Evolutionary conservation across 2,888 invertebrate genomes (phyloP), one percentile per base, ranked within the genome.

Genomic region (Pogonocherus hispidulus): DNA sequence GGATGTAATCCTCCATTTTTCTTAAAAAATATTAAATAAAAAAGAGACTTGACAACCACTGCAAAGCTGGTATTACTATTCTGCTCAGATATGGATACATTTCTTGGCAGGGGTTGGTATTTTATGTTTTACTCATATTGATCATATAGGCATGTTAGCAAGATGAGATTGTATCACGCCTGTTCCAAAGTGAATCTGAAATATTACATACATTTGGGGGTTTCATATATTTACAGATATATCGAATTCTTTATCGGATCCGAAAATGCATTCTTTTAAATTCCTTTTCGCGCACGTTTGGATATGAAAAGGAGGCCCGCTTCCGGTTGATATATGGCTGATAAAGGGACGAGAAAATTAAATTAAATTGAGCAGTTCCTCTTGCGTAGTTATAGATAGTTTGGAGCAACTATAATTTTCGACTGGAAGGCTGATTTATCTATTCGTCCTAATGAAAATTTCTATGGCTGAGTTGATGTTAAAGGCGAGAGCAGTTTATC

Each of bases 91-190:
- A 63, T 54, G 18, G 54, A 41, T 49, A 37, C 54, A 27, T 66
- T 52, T 51, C 51, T 19, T 66, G 11, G 54, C 19, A 59, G 51
- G 54, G 55, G 44, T 23, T 62, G 62, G 23, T 47, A 41, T 63
- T 63, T 67, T 66, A 66, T 69, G 69, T 63, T 69, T 56, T 52
- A 63, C 51, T 76, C 74, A 76, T 76, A 80, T 79, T 77, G 79
- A 79, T 80, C 78, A 80, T 70, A 67, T 62, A 76, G 73, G 78
- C 79, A 77, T 77, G 76, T 77, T 78, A 77, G 78, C 76, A 70
- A 78, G 76, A 79, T 79, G 76, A 79, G 78, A 79, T 80, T 79
- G 79, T 78, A 80, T 78, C 77, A 74, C 74, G 77, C 71, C 76
- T 77, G 74, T 73, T 78, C 49, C 64, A 41, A 41, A 56, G 56